Percentiles rank a stretch among this genome's conserved stretches.
Conservation (phyloP, 2,113 vertebrate species). For the Lepus europaeus region DNA sequence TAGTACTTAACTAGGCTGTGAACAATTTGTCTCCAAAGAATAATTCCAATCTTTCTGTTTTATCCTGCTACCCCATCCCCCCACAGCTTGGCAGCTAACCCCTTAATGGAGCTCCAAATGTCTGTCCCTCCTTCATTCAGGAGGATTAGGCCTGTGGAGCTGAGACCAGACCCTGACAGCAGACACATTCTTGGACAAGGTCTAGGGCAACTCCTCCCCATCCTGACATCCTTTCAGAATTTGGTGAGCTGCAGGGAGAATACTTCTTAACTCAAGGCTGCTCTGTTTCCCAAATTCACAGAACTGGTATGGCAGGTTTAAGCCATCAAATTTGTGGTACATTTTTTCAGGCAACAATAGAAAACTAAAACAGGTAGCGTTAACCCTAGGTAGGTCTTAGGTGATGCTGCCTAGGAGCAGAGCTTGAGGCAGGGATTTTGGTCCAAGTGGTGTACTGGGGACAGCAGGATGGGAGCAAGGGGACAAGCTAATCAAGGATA, state of each 20-base stretch:
- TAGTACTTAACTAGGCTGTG: slow-evolving; percentile 10
- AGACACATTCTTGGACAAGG: neutral
- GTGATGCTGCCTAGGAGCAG: neutral
- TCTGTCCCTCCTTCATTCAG: neutral
- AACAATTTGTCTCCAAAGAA: slow-evolving; percentile 53
- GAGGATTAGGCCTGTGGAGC: neutral
- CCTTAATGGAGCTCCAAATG: slow-evolving; percentile 6
- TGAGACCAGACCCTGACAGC: neutral
- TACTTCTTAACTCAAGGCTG: neutral
- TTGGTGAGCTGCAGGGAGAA: neutral
- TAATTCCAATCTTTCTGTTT: neutral
- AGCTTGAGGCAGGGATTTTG: neutral
- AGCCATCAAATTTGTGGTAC: neutral
- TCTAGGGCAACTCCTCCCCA: neutral
- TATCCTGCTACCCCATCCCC: neutral
- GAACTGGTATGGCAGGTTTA: neutral
- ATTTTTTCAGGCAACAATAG: slow-evolving; percentile 12
- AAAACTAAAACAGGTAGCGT: slow-evolving; percentile 10
- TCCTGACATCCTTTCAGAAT: neutral
- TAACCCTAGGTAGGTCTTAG: slow-evolving; percentile 4
- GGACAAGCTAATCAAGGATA: neutral
- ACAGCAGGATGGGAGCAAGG: neutral
- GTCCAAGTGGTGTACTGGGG: neutral
- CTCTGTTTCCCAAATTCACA: neutral
- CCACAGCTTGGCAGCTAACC: slow-evolving; percentile 9